Evolutionary conservation across 1,140 invertebrate species (phyloP), one percentile per base, ranked within the genome.

Genomic region (Drosophila sechellia): DNA sequence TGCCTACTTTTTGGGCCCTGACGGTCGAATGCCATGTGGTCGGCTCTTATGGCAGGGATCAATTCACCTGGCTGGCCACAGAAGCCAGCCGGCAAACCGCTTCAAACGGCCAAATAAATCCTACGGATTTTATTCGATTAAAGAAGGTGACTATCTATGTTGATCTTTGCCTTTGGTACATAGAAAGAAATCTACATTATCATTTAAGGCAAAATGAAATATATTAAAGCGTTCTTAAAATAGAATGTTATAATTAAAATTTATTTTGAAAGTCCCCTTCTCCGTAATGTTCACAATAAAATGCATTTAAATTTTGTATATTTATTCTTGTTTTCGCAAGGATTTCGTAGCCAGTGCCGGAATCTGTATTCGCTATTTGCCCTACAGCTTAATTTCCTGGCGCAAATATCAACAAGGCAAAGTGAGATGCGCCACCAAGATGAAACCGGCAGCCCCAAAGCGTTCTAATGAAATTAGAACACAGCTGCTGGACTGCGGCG

Each of bases 381-480:
- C 78, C 65, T 48, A 61, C 61, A 87, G 83, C 83, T 86, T 87
- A 63, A 86, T 86, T 86, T 86, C 78, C 81, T 78, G 79, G 63
- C 64, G 78, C 78, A 87, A 86, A 86, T 81, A 87, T 86, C 83
- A 87, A 85, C 78, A 85, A 68, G 71, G 56, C 45, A 39, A 52
- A 66, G 69, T 48, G 40, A 53, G 31, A 66, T 66, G 63, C 74
- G 64, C 64, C 63, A 45, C 42, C 55, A 71, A 79, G 59, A 71
- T 74, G 81, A 59, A 66, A 58, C 45, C 49, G 48, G 49, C 31
- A 35, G 40, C 45, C 74, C 74, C 46, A 61, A 60, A 65, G 73
- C 60, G 69, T 68, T 75, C 74, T 86, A 86, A 86, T 86, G 83
- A 86, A 86, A 87, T 86, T 87, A 79, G 78, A 76, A 68, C 60